phyloP scores from a whole-genome alignment of 2,888 invertebrate genomes.

The Morinoia aosen region DNA sequence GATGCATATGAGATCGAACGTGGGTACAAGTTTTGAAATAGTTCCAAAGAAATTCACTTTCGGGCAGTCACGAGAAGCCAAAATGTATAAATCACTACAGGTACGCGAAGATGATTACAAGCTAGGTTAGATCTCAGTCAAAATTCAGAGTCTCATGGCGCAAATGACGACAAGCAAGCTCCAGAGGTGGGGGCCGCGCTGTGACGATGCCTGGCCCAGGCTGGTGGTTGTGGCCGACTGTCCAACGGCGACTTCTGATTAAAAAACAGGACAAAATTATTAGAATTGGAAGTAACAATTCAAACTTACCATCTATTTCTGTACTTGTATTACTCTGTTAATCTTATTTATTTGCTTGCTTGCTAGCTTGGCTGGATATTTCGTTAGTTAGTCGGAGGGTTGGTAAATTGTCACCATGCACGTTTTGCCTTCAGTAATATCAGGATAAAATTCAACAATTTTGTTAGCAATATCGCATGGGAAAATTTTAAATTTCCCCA shows the following conservation, averaged over 20 bases:
- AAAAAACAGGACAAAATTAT: not conserved
- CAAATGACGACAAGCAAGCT: not conserved
- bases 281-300: not conserved
- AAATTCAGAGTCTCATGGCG: constrained; percentile 37
- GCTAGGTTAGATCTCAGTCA: not conserved
- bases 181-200: not conserved
- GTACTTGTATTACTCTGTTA: too few species aligned
- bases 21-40: not conserved
- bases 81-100: constrained; percentile 14
- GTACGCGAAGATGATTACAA: constrained; percentile 21
- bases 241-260: constrained; percentile 18
- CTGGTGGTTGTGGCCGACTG: constrained; percentile 28
- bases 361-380: too few species aligned
- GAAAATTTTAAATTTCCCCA: too few species aligned
- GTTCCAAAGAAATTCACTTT: not conserved
- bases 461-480: too few species aligned
- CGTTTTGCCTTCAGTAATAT: too few species aligned
- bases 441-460: too few species aligned
- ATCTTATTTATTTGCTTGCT: too few species aligned
- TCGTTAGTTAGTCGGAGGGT: too few species aligned
- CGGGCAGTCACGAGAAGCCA: not conserved
- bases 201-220: not conserved
- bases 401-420: too few species aligned
- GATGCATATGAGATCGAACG: not conserved
- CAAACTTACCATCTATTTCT: too few species aligned